Evolutionary conservation across 2,888 invertebrate species (phyloP).

Genomic region (Trichopria drosophilae): DNA sequence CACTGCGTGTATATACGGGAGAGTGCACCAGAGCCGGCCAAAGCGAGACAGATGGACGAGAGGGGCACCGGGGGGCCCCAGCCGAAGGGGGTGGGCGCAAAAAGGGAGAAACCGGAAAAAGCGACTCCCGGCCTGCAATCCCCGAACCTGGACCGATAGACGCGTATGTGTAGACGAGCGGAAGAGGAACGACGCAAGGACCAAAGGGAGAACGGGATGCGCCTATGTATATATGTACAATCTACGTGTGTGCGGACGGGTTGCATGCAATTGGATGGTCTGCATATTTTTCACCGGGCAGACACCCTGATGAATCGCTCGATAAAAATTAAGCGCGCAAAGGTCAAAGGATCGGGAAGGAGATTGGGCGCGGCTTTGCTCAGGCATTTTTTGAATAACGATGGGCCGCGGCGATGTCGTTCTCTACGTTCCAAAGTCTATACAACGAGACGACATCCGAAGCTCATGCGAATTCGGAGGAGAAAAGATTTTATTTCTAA

Average conservation of each 20-base stretch:
- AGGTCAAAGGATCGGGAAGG: no score
- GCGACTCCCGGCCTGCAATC: constrained; percentile 28
- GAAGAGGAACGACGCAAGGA: constrained; percentile 40
- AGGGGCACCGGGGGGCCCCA: no score
- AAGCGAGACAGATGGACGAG: constrained; percentile 33
- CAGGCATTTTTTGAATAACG: no score
- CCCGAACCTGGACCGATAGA: constrained; percentile 39
- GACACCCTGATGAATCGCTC: no score
- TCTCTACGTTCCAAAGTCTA: no score
- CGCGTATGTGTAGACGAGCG: constrained; percentile 28
- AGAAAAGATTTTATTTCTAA: no score
- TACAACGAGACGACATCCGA: no score
- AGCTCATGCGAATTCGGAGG: no score
- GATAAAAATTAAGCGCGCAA: no score
- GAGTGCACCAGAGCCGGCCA: constrained; percentile 32
- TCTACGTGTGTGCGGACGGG: constrained; percentile 50
- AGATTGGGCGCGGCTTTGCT: no score
- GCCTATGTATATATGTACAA: no score
- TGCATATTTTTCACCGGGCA: constrained; percentile 52
- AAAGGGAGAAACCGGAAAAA: constrained; percentile 38
- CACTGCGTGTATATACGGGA: constrained; percentile 35
- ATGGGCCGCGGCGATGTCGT: no score
- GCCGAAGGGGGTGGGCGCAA: constrained; percentile 32
- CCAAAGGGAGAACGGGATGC: constrained; percentile 27
- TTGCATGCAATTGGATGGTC: constrained; percentile 55